A percentile compares a stretch with the other conserved stretches of the same genome.
phyloP scores from a whole-genome alignment of 2,797 vertebrate species.

The Neomorphus geoffroyi region DNA sequence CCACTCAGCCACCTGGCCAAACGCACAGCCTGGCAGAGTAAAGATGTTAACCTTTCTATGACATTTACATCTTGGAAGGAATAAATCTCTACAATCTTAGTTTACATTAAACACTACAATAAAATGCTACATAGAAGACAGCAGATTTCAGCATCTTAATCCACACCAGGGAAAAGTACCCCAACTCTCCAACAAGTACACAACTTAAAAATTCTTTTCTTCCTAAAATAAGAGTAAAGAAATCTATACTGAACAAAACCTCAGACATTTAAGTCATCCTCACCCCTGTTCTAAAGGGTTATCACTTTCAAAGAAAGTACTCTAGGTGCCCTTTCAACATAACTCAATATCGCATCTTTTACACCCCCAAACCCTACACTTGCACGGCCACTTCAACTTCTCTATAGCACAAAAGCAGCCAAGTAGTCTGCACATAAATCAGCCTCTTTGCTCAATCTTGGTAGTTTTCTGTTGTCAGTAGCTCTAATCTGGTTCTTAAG shows the following conservation, averaged over 20 bases:
- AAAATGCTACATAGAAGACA: neutral
- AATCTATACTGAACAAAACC: neutral
- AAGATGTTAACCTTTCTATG: neutral
- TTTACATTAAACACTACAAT: neutral
- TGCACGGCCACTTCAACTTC: neutral
- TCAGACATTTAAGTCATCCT: neutral
- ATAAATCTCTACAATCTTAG: neutral
- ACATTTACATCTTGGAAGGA: neutral
- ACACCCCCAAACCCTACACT: neutral
- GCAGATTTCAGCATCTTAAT: neutral
- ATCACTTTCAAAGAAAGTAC: neutral
- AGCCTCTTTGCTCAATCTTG: neutral
- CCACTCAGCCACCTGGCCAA: neutral
- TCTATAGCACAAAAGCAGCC: neutral
- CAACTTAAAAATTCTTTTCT: neutral
- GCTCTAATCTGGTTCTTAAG: neutral
- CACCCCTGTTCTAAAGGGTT: fast-evolving
- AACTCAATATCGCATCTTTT: neutral
- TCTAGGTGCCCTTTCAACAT: neutral
- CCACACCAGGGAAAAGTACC: neutral
- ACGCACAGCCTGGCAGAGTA: fast-evolving
- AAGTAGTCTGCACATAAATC: neutral
- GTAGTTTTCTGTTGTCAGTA: neutral
- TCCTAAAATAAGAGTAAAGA: neutral
- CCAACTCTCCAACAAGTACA: neutral